Percentiles rank a stretch among this genome's conserved stretches.
phyloP scores from a whole-genome alignment of 2,797 vertebrate species.

The Dipus sagitta region DNA sequence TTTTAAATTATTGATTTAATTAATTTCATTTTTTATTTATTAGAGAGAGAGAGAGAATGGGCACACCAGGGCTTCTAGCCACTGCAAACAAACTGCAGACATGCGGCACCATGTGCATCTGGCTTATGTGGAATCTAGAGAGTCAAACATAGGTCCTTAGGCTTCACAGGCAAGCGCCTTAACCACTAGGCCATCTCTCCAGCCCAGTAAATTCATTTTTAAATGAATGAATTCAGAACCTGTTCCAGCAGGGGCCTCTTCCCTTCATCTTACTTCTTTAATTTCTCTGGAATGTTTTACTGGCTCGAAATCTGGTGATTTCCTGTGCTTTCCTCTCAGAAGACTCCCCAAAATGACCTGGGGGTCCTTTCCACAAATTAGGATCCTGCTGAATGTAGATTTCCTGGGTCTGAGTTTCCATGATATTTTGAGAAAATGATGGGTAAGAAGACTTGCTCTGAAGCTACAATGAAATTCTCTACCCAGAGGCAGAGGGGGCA shows the following conservation, averaged over 20 bases:
- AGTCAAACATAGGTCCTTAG: too few species aligned
- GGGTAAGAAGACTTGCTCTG: not conserved
- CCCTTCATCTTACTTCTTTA: too few species aligned
- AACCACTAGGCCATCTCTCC: too few species aligned
- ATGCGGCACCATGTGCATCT: too few species aligned
- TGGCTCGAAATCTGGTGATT: not conserved
- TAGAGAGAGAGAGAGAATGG: not conserved
- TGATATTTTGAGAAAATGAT: not conserved
- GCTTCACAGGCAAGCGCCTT: too few species aligned
- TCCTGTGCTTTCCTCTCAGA: not conserved
- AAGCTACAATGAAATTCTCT: not conserved
- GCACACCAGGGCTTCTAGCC: too few species aligned
- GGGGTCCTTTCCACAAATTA: not conserved
- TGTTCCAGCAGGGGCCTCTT: fast-evolving
- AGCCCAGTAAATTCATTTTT: not conserved
- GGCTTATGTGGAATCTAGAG: too few species aligned
- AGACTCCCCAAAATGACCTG: not conserved
- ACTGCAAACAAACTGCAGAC: too few species aligned
- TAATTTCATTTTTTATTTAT: too few species aligned
- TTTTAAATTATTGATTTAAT: not conserved
- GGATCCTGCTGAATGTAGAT: not conserved
- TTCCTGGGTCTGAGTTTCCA: not conserved
- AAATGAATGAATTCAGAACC: not conserved
- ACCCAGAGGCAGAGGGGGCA: not conserved
- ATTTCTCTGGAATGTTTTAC: not conserved